Evolutionary conservation across 2,888 invertebrate genomes (phyloP).

Genomic region (Strigamia maritima): DNA sequence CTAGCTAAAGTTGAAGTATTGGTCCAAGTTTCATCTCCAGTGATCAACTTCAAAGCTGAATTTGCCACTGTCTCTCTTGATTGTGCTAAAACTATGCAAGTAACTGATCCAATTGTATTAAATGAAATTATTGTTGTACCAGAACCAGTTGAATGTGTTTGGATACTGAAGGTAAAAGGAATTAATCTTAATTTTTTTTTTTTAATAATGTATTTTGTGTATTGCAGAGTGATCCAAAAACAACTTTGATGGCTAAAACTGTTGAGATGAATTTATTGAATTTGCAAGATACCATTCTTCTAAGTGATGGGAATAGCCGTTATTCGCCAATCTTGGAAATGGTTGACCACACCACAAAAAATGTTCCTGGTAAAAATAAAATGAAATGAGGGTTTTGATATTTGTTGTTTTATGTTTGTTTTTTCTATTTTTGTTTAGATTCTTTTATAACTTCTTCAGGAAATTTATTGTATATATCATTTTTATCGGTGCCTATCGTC

Average conservation of each 20-base stretch:
- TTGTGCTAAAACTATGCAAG: not conserved
- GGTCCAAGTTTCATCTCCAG: not conserved
- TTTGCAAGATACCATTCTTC: not conserved
- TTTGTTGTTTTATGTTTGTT: not conserved
- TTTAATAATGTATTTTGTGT: not conserved
- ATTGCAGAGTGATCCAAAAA: not conserved
- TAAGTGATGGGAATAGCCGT: constrained; percentile 1
- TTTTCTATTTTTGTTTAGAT: not conserved
- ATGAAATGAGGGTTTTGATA: not conserved
- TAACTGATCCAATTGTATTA: not conserved
- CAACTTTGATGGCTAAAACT: not conserved
- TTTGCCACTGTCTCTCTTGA: not conserved
- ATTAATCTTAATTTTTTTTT: not conserved
- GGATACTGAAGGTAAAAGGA: not conserved
- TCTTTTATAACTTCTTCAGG: not conserved
- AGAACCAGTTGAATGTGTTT: constrained; percentile 12
- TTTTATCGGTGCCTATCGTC: not conserved
- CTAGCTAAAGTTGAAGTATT: not conserved
- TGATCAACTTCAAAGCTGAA: not conserved
- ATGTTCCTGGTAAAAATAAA: not conserved
- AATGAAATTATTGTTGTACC: not conserved
- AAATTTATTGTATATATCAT: not conserved
- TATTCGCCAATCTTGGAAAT: not conserved
- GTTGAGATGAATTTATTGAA: not conserved
- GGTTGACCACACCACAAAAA: not conserved